Percentiles rank a stretch among this genome's conserved stretches.
These are phyloP conservation scores for Cheilosia pagana DNA, from an alignment of 2,888 invertebrate species.

Conservation along the genomic window DNA sequence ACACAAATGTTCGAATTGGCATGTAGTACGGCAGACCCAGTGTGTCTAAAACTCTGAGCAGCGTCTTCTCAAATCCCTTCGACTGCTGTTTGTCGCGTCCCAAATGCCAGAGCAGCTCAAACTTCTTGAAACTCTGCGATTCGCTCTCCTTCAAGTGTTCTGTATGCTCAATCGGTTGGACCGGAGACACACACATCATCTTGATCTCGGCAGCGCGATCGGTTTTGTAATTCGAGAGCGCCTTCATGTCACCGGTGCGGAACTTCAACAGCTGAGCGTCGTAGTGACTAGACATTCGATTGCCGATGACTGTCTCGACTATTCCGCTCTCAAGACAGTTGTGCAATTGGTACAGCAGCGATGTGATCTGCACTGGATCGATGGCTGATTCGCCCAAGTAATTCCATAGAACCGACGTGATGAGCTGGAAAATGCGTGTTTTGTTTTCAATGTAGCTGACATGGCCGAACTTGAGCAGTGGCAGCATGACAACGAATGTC, in stretches of 20 bases:
- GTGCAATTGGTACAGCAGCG: slow-evolving; percentile 91
- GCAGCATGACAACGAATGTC: slow-evolving; percentile 88
- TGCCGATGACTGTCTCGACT: slow-evolving; percentile 89
- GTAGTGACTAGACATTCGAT: slow-evolving; percentile 80
- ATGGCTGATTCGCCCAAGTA: slow-evolving; percentile 84
- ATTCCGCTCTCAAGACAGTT: slow-evolving; percentile 86
- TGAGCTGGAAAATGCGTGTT: slow-evolving; percentile 87
- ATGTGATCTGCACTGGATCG: slow-evolving; percentile 84
- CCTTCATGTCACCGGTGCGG: slow-evolving; percentile 68
- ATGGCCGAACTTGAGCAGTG: slow-evolving; percentile 87
- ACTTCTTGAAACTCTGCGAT: slow-evolving; percentile 82
- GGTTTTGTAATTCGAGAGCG: slow-evolving; percentile 80
- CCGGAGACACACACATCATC: slow-evolving; percentile 80
- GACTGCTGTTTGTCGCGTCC: slow-evolving; percentile 87
- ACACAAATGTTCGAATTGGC: slow-evolving; percentile 85
- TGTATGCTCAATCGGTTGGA: slow-evolving; percentile 76
- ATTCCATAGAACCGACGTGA: slow-evolving; percentile 89
- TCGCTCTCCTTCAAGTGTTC: slow-evolving; percentile 81
- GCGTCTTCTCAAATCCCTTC: slow-evolving; percentile 85
- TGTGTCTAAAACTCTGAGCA: slow-evolving; percentile 87
- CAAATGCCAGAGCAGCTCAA: slow-evolving; percentile 88
- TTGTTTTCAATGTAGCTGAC: slow-evolving; percentile 87
- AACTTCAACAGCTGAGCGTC: slow-evolving; percentile 79
- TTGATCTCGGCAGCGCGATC: slow-evolving; percentile 81
- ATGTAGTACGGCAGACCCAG: slow-evolving; percentile 81